phyloP scores from a whole-genome alignment of 2,888 invertebrate species.

The Diarsia dahlii region DNA sequence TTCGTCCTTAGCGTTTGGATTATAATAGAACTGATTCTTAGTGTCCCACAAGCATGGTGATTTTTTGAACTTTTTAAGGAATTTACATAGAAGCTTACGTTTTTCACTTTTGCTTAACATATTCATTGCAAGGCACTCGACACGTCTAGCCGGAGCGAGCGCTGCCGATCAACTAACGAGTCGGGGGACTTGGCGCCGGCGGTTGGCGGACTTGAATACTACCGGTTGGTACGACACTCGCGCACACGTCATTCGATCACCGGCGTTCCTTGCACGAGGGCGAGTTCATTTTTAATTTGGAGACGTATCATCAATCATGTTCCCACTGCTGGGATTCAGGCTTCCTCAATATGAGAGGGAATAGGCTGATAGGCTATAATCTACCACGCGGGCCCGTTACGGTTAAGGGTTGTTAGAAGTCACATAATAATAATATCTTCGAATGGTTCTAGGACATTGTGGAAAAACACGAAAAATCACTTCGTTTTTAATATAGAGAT shows the following conservation, averaged over 20 bases:
- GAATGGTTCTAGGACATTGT: no score
- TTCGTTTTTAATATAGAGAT: neutral
- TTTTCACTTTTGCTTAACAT: neutral
- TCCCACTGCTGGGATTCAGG: no score
- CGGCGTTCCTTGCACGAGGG: neutral
- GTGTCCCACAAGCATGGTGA: slow-evolving; percentile 36
- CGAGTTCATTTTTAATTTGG: neutral
- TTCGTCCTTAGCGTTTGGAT: slow-evolving; percentile 1
- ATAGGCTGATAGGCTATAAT: no score
- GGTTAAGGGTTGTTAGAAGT: no score
- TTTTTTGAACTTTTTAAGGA: slow-evolving; percentile 33
- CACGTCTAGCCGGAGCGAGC: neutral
- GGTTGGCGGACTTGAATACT: neutral
- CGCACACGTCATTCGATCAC: neutral
- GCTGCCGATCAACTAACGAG: slow-evolving; percentile 26
- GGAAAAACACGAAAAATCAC: neutral
- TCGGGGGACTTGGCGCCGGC: neutral
- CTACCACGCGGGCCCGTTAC: no score
- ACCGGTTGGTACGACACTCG: no score
- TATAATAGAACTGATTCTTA: slow-evolving; percentile 15
- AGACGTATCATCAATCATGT: neutral
- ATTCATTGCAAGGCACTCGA: neutral
- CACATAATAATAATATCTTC: no score
- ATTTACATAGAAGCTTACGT: slow-evolving; percentile 13
- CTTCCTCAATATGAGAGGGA: no score